Percentiles rank a stretch among this genome's conserved stretches.
Conservation (phyloP, 1,140 invertebrate species). For the Cydia splendana region DNA sequence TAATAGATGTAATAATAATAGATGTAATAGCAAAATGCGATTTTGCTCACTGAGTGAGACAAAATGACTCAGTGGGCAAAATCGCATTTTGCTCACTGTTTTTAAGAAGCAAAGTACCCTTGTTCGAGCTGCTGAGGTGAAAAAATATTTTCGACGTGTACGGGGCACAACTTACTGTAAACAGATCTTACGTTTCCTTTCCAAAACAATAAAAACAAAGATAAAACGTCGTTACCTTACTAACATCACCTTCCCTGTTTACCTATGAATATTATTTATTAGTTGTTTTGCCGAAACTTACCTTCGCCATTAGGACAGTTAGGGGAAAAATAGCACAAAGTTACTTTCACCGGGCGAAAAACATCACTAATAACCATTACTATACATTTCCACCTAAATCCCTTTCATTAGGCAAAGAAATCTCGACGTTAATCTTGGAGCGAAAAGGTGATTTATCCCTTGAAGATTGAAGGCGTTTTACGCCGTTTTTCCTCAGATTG, state of each 20-base stretch:
- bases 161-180: not conserved
- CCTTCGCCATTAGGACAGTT: constrained; percentile 18
- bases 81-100: too few species aligned
- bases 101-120: too few species aligned
- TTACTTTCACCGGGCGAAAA: constrained; percentile 7
- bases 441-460: not conserved
- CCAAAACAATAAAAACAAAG: not conserved
- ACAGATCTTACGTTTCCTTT: not conserved
- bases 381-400: not conserved
- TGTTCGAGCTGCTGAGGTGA: too few species aligned
- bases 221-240: constrained; percentile 10
- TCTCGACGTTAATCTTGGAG: not conserved
- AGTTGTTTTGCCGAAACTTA: constrained; percentile 17
- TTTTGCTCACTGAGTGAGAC: too few species aligned
- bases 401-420: not conserved
- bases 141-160: not conserved
- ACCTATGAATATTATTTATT: constrained; percentile 30
- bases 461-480: not conserved
- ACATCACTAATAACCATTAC: not conserved
- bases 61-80: too few species aligned
- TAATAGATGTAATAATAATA: too few species aligned
- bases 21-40: too few species aligned
- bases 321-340: constrained; percentile 14
- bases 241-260: not conserved
- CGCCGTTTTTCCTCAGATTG: not conserved